Evolutionary conservation across 2,113 vertebrate genomes (phyloP), one percentile per base, ranked within the genome.

Genomic region (Pyxicephalus adspersus): DNA sequence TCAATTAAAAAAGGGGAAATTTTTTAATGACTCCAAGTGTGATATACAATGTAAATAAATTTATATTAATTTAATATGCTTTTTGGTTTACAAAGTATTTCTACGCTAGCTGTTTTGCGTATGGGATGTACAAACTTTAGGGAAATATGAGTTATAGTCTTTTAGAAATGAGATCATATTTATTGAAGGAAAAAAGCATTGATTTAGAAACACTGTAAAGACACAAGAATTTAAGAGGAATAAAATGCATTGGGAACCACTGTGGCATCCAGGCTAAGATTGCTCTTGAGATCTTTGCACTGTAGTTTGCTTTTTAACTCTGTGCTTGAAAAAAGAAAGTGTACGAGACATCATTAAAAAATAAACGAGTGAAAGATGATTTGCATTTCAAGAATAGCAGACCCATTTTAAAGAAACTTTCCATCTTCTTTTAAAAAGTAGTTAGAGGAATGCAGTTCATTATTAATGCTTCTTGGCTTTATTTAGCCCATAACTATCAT

Each of bases 401-500:
- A 86, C 85, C 80, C 84, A 84, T 84, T 85, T 83, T 85, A 68
- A 85, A 86, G 84, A 64, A 60, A 83, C 81, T 83, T 88, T 88
- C 84, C 87, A 84, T 80, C 82, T 77, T 82, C 83, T 85, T 73
- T 85, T 79, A 84, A 75, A 83, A 85, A 85, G 87, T 84, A 84
- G 85, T 86, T 85, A 84, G 52, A 78, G 83, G 89, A 89, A 83
- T 0, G 77, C 63, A 85, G 87, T 92, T 89, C 89, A 86, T 92
- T 91, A 93, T 93, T 90, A 90, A 92, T 89, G 90, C 89, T 87
- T 85, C 85, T 83, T 89, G 85, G 84, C 90, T 89, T 84, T 88
- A 87, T 89, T 90, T 89, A 86, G 91, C 89, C 92, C 86, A 84
- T 87, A 90, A 94, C 92, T 92, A 92, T 92, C 90, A 92, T 92